A percentile compares a stretch with the other conserved stretches of the same genome.
phyloP scores from a whole-genome alignment of 2,113 vertebrate species.

The Tringa solitaria region DNA sequence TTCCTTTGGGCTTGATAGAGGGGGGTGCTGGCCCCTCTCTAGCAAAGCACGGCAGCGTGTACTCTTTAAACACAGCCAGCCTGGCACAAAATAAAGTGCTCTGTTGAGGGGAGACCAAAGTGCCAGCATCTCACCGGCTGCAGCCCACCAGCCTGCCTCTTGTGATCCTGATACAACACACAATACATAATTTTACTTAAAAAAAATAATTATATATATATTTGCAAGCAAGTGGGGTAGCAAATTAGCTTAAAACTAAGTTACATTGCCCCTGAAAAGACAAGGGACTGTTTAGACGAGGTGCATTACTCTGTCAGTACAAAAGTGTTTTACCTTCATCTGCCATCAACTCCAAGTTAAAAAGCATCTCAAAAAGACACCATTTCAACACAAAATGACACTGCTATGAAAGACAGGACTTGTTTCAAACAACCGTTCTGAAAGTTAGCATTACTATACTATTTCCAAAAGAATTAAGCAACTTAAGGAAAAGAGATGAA shows the following conservation, averaged over 20 bases:
- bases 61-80: not conserved
- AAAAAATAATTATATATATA: not conserved
- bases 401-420: not conserved
- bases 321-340: not conserved
- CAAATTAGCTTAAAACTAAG: not conserved
- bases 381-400: not conserved
- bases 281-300: not conserved
- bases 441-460: not conserved
- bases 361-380: not conserved
- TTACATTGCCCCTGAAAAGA: not conserved
- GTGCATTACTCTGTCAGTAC: not conserved
- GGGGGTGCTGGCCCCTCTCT: accelerated
- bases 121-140: not conserved
- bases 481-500: not conserved
- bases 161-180: not conserved
- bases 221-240: not conserved
- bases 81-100: not conserved
- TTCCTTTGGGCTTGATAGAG: not conserved
- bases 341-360: not conserved
- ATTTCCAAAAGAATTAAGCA: not conserved
- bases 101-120: not conserved
- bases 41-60: not conserved
- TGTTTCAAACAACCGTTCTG: not conserved
- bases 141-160: not conserved
- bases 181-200: not conserved